These are phyloP conservation scores for Rousettus leschenaultii DNA, from an alignment of 2,113 vertebrate species.

Conservation along the genomic window DNA sequence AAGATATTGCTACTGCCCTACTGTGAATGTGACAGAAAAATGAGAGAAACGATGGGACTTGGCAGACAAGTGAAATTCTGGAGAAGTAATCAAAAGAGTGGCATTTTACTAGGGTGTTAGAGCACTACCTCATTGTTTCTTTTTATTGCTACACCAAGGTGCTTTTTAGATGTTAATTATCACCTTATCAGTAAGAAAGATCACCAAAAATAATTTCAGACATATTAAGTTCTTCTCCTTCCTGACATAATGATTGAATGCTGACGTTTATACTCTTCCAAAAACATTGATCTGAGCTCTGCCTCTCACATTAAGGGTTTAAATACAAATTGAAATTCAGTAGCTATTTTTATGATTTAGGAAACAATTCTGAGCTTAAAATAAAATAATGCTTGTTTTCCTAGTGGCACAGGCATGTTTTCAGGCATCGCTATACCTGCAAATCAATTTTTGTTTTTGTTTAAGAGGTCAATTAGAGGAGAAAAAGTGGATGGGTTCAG, in stretches of 20 bases:
- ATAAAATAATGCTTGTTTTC: slow-evolving; percentile 30
- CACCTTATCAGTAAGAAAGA: neutral
- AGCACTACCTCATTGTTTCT: slow-evolving; percentile 76
- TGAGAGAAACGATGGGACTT: slow-evolving; percentile 66
- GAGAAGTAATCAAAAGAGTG: slow-evolving; percentile 77
- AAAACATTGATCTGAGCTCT: neutral
- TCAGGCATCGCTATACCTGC: slow-evolving; percentile 31
- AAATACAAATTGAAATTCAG: slow-evolving; percentile 22
- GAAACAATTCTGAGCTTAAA: slow-evolving; percentile 39
- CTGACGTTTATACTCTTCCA: neutral
- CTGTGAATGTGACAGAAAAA: slow-evolving; percentile 64
- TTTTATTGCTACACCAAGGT: slow-evolving; percentile 64
- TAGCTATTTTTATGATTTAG: slow-evolving; percentile 50
- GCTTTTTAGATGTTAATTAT: neutral
- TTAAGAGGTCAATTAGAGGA: neutral
- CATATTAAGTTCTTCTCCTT: neutral
- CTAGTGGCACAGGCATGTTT: slow-evolving; percentile 34
- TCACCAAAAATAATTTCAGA: neutral
- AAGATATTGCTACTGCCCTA: neutral
- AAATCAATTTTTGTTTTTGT: slow-evolving; percentile 33
- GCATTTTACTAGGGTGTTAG: slow-evolving; percentile 66
- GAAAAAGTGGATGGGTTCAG: neutral
- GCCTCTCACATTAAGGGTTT: neutral
- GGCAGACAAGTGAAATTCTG: slow-evolving; percentile 76
- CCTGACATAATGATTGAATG: accelerated